Evolutionary conservation across 2,797 vertebrate species (phyloP).

Genomic region (Coregonus suidteri): DNA sequence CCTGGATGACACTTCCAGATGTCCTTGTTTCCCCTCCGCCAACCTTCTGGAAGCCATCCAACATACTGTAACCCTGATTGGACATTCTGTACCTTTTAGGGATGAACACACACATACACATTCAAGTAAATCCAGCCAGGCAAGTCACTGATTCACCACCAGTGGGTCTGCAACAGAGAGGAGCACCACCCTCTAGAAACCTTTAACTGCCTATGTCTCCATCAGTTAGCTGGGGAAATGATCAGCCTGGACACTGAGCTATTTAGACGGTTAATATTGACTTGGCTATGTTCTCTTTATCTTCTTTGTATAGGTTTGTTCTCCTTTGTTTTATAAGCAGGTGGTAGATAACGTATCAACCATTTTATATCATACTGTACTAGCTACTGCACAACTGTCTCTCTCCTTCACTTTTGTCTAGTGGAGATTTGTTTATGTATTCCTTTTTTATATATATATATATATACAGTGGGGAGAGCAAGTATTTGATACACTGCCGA

Average conservation of each 20-base stretch:
- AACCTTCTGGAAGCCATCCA: slow-evolving; percentile 13
- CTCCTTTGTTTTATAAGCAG: neutral
- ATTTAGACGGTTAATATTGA: slow-evolving; percentile 25
- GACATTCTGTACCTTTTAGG: neutral
- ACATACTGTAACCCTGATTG: neutral
- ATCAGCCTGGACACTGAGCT: slow-evolving; percentile 34
- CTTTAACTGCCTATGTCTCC: slow-evolving; percentile 50
- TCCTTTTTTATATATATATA: neutral
- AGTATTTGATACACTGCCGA: too few species aligned
- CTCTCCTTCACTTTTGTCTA: neutral
- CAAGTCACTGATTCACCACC: slow-evolving; percentile 57
- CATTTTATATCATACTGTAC: neutral
- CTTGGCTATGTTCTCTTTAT: neutral
- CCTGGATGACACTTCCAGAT: neutral
- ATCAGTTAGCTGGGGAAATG: neutral
- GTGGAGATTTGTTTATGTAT: slow-evolving; percentile 1
- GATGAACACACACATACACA: slow-evolving; percentile 18
- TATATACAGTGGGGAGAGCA: too few species aligned
- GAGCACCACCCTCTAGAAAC: slow-evolving; percentile 42
- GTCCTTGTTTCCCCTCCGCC: neutral
- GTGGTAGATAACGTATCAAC: neutral
- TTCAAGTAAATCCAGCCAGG: slow-evolving; percentile 5
- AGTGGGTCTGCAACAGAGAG: neutral
- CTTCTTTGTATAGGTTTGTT: neutral
- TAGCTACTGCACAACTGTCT: neutral